A percentile compares a stretch with the other conserved stretches of the same genome.
Evolutionary conservation across 2,888 invertebrate genomes (phyloP).

Genomic region (Andricus curvator): DNA sequence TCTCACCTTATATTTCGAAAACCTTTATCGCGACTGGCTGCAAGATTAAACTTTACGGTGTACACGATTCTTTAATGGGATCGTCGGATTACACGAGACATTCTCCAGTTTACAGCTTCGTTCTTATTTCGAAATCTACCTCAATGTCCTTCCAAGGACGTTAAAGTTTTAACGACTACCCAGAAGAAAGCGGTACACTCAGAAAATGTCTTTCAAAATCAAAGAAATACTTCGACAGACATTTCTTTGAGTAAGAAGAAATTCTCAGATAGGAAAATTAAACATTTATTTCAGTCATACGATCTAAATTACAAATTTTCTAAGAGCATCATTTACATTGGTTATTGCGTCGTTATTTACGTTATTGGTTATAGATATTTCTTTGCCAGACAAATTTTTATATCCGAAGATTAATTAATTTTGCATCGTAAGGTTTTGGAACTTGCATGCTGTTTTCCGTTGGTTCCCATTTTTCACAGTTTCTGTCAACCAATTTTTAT

Average conservation of each 20-base stretch:
- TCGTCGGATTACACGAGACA: background rate
- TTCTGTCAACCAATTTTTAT: no score
- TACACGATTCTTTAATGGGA: background rate
- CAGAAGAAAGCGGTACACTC: slow-evolving; percentile 10
- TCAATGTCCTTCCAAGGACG: slow-evolving; percentile 16
- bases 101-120: background rate
- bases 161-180: background rate
- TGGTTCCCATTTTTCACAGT: no score
- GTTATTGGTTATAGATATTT: no score
- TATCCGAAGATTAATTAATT: no score
- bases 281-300: no score
- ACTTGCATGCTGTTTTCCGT: no score
- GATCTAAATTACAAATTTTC: no score
- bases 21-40: background rate
- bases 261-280: no score
- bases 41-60: slow-evolving; percentile 1
- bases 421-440: no score
- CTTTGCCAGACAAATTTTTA: background rate
- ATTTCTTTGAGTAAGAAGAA: background rate
- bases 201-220: background rate
- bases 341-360: no score
- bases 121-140: background rate
- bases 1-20: background rate
- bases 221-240: background rate
- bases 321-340: no score